A percentile compares a stretch with the other conserved stretches of the same genome.
Evolutionary conservation across 2,797 vertebrate genomes (phyloP).

Genomic region (Acrocephalus scirpaceus): DNA sequence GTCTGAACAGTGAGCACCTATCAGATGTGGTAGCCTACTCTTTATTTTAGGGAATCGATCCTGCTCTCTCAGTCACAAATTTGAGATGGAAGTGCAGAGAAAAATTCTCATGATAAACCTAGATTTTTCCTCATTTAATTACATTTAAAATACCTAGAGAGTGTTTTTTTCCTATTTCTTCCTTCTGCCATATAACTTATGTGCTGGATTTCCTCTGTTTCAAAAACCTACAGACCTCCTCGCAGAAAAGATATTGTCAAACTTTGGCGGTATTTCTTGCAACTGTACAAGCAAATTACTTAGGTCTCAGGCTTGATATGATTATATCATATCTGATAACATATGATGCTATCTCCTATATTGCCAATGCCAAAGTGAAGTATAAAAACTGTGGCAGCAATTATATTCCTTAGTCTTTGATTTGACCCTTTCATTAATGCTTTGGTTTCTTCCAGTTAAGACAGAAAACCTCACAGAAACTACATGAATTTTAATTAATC

Average conservation of each 20-base stretch:
- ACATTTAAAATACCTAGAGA: background rate
- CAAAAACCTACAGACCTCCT: background rate
- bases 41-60: background rate
- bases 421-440: background rate
- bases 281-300: background rate
- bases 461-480: background rate
- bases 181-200: background rate
- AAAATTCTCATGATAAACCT: background rate
- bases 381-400: background rate
- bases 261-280: background rate
- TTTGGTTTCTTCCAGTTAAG: background rate
- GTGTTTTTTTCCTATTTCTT: background rate
- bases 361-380: background rate
- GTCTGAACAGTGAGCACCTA: rapidly evolving
- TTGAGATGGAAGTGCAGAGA: background rate
- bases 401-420: background rate
- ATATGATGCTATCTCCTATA: background rate
- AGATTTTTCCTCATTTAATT: background rate
- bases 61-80: background rate
- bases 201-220: background rate
- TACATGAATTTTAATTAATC: background rate
- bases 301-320: background rate
- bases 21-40: background rate
- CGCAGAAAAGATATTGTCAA: background rate
- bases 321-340: too few species aligned